These are phyloP conservation scores for Agrochola lychnidis DNA, from an alignment of 2,888 invertebrate genomes.

Conservation along the genomic window DNA sequence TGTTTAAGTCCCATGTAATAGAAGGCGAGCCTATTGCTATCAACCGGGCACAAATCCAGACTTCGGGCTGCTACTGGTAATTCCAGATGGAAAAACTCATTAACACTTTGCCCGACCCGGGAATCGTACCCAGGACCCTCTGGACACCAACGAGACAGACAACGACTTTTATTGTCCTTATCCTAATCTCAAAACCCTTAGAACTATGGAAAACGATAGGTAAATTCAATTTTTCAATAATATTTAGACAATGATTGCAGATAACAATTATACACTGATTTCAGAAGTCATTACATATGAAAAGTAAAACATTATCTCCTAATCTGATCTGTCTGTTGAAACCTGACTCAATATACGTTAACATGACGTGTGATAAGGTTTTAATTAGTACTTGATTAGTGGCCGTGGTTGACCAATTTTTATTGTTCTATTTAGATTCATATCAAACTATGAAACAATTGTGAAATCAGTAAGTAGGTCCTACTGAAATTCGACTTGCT, in stretches of 20 bases:
- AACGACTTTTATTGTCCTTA: neutral
- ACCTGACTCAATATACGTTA: conserved; percentile 3
- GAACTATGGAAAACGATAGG: neutral
- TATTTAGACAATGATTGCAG: too few relatives aligned
- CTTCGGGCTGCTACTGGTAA: too few relatives aligned
- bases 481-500: neutral
- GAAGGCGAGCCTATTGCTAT: too few relatives aligned
- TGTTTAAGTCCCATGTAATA: too few relatives aligned
- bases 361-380: conserved; percentile 12
- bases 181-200: neutral
- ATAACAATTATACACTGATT: conserved; percentile 5
- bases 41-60: too few relatives aligned
- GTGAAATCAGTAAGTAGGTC: neutral
- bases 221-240: conserved; percentile 6
- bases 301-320: conserved; percentile 1
- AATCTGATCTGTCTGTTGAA: conserved; percentile 9
- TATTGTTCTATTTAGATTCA: neutral
- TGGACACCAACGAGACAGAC: too few relatives aligned
- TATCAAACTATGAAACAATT: neutral
- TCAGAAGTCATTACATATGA: neutral
- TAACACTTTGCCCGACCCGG: too few relatives aligned
- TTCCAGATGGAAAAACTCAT: too few relatives aligned
- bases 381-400: neutral
- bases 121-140: too few relatives aligned
- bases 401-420: conserved; percentile 5